Conservation (phyloP, 2,888 invertebrate species). For the Clostera curtula region DNA sequence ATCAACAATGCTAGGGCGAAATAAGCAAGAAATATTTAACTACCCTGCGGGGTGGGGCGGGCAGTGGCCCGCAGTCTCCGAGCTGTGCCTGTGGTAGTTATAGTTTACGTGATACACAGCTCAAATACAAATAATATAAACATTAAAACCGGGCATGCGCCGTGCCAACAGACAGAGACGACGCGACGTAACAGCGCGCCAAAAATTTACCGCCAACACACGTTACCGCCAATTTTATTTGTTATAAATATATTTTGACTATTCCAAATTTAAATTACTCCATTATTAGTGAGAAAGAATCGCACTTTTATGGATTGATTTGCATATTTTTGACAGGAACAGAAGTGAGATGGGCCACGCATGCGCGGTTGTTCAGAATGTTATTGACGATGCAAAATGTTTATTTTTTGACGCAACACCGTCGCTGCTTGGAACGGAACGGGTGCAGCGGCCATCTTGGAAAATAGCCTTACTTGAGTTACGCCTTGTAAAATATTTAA, state of each 20-base stretch:
- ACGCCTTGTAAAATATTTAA: constrained; percentile 1
- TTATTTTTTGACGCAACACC: constrained; percentile 59
- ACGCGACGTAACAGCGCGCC: constrained; percentile 24
- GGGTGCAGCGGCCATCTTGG: constrained; percentile 23
- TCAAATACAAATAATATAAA: constrained; percentile 77
- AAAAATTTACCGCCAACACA: too few species aligned
- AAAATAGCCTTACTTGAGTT: constrained; percentile 14
- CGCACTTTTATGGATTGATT: constrained; percentile 68
- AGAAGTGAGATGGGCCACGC: constrained; percentile 36
- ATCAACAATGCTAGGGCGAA: constrained; percentile 76
- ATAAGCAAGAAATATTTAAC: constrained; percentile 77
- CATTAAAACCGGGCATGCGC: constrained; percentile 73
- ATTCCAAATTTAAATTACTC: constrained; percentile 35
- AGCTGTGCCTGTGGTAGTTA: constrained; percentile 75
- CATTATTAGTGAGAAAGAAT: constrained; percentile 46
- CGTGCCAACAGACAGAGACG: constrained; percentile 53
- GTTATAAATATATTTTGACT: constrained; percentile 24
- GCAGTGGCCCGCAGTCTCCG: constrained; percentile 71
- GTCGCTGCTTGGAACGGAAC: constrained; percentile 27
- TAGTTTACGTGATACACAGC: constrained; percentile 77
- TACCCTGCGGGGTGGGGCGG: constrained; percentile 69
- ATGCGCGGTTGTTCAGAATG: constrained; percentile 51
- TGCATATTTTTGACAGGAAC: constrained; percentile 70
- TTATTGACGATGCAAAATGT: constrained; percentile 73
- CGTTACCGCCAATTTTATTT: too few species aligned